Conservation (phyloP, 1,140 invertebrate species). For the Saxidomus purpurata region DNA sequence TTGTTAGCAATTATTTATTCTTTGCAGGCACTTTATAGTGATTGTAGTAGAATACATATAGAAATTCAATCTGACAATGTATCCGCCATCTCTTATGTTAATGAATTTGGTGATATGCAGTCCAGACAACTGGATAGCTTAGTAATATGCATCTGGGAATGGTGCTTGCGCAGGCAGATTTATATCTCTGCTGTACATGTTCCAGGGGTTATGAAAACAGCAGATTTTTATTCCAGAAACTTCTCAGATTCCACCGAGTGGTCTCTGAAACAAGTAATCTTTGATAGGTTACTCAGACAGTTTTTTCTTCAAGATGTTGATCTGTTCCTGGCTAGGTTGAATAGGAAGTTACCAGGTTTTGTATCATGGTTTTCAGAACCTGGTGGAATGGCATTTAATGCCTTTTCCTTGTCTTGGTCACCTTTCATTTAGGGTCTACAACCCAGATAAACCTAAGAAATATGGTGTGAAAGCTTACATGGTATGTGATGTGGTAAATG, state of each 20-base stretch:
- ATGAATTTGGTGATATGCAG: not conserved
- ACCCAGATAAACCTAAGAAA: slow-evolving; percentile 73
- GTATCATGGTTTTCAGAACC: not conserved
- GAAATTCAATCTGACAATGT: too few species aligned
- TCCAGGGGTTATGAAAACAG: not conserved
- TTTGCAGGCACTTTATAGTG: too few species aligned
- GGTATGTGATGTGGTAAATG: slow-evolving; percentile 66
- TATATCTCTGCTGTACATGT: not conserved
- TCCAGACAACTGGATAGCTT: not conserved
- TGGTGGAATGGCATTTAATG: too few species aligned
- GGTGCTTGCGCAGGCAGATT: not conserved
- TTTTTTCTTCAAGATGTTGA: too few species aligned
- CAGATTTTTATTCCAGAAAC: too few species aligned
- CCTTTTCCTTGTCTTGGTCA: too few species aligned
- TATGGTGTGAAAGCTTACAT: slow-evolving; percentile 75
- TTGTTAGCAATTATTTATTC: not conserved
- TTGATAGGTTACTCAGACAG: not conserved
- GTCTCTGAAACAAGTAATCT: not conserved
- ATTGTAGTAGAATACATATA: too few species aligned
- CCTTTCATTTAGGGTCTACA: slow-evolving; percentile 65
- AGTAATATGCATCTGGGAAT: not conserved
- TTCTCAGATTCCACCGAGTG: too few species aligned
- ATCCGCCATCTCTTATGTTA: too few species aligned
- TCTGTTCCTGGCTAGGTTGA: not conserved
- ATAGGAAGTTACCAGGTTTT: not conserved